Base-by-base conservation (phyloP, 2,797 vertebrate species). In the Lagocephalus sceleratus region DNA sequence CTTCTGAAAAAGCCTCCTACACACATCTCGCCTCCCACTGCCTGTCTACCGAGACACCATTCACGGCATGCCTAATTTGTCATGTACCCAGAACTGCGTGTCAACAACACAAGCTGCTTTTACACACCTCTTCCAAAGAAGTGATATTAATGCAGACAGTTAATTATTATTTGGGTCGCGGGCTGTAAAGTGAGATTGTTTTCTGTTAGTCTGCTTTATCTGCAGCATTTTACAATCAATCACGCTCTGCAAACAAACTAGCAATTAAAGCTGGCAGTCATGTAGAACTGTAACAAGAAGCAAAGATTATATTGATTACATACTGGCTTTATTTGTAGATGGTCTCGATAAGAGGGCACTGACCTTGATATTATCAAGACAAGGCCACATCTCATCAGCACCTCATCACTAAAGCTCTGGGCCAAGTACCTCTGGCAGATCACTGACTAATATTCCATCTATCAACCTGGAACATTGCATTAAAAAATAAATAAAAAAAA, bases 301-400 rank as follows among this genome's bases (percentile, higher is more conserved):
- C 11, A 57, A 16, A 10, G 17, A 3, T 22, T 20, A 21, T 43
- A 40, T 11, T 48, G 26, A 71, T 57, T 25, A 42, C 15, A 26
- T 21, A 20, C 23, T 14, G 43, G 20, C 22, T 60, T 43, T 7
- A 46, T 58, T 70, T 61, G 57, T 32, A 47, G 22, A 44, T 42
- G 21, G 26, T 51, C 23, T 32, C 17, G 47, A 59, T 59, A 51
- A 60, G 48, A 53, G 20, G 45, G 65, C 41, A 17, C 39, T 44
- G 71, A 78, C 82, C 76, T 79, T 83, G 75, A 75, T 71, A 42
- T 71, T 54, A 66, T 65, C 35, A 21, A 59, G 35, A 47, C 55
- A 66, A 83, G 81, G 75, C 71, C 41, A 29, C 50, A 41, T 69
- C 74, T 67, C 61, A 77, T 82, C 73, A 83, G 67, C 76, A 75